These are phyloP conservation scores for Trematocara marginatum DNA, from an alignment of 2,113 vertebrate species.

Conservation along the genomic window DNA sequence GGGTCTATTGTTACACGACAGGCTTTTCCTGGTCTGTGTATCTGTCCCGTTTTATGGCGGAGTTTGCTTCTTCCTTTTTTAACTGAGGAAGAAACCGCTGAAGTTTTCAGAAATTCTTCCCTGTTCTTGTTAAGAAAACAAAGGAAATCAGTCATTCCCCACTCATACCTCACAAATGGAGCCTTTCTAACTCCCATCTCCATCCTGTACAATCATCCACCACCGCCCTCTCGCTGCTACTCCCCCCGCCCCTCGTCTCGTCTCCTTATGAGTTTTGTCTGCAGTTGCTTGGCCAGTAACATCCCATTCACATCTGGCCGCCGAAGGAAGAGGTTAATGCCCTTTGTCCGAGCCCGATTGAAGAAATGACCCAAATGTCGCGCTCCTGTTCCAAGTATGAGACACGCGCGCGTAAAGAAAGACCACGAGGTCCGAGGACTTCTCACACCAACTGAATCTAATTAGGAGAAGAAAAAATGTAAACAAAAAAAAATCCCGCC, in stretches of 20 bases:
- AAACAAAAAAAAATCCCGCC: background rate
- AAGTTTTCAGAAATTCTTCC: background rate
- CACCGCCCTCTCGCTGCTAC: background rate
- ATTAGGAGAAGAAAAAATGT: background rate
- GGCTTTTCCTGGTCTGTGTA: conserved; percentile 23
- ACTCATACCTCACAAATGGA: background rate
- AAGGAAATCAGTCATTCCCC: background rate
- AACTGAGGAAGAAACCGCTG: background rate
- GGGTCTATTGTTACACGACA: conserved; percentile 46
- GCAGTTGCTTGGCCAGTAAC: conserved; percentile 39
- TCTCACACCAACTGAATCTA: conserved; percentile 15
- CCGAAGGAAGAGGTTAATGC: conserved; percentile 48
- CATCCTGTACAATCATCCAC: conserved; percentile 43
- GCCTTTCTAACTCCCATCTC: background rate
- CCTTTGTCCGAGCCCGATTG: conserved; percentile 37
- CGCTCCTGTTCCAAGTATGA: conserved; percentile 46
- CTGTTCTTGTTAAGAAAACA: background rate
- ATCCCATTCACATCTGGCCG: conserved; percentile 58
- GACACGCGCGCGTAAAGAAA: background rate
- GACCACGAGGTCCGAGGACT: background rate
- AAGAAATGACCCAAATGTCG: conserved; percentile 46
- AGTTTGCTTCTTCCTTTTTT: background rate
- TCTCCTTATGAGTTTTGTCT: conserved; percentile 63
- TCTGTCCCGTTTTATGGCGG: background rate
- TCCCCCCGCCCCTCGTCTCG: background rate